Base-by-base conservation (phyloP, 2,888 invertebrate genomes). In the Bombylius major region DNA sequence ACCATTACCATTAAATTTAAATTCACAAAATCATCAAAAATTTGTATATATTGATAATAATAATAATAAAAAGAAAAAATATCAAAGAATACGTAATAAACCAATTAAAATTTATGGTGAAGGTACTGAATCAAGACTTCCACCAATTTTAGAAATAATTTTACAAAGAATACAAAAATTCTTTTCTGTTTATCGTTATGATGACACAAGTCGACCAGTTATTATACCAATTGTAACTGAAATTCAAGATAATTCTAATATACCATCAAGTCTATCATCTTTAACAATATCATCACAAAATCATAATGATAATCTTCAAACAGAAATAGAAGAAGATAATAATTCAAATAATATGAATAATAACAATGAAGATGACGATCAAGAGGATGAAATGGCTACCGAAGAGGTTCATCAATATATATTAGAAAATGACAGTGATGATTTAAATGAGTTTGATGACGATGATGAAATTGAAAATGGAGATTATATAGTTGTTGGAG, bases 91-190 rank as follows among this genome's bases (percentile, higher is more conserved):
- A 23, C 23, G 23, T 23, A 33, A 7, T n/a, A 47, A 50, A 34
- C 55, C 55, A 13, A n/a, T 55, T 51, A 70, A 67, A 63, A 69
- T 73, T 51, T 73, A 70, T 59, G 73, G 73, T 31, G 70, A 69
- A 5, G 72, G 73, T 5, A 67, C 65, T 34, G 73, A 73, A 60
- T 79, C 78, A 2, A 76, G 81, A 65, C 82, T 87, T 67, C 86
- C 86, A 7, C 82, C 84, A 1, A 70, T 86, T 51, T 68, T 87
- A 60, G 86, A 87, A 66, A 79, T 80, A 62, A 68, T 87, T 47
- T 79, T 85, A 7, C 86, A 86, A 66, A 78, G 82, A 50, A 79
- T 87, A 54, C 87, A 87, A 70, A 78, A 82, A 1, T 77, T 82
- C 62, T 82, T 83, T 73, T 86, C 86, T 0, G 79, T 82, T n/a